phyloP scores from a whole-genome alignment of 2,888 invertebrate genomes.

The Leptinotarsa peninsularis region DNA sequence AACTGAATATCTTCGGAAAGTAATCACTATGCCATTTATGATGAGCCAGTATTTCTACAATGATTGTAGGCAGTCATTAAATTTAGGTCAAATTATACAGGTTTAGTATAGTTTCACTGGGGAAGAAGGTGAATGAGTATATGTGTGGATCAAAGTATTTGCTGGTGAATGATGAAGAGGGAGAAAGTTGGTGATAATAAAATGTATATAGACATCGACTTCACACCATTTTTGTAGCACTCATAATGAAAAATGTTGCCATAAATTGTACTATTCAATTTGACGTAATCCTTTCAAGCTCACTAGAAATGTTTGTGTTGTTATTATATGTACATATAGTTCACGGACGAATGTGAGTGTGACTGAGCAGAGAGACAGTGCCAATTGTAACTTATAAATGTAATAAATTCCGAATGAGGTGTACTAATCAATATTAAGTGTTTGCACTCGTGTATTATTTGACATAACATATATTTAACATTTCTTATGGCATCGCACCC shows the following conservation, averaged over 20 bases:
- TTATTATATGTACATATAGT: slow-evolving; percentile 63
- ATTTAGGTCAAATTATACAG: slow-evolving; percentile 64
- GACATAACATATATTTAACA: slow-evolving; percentile 59
- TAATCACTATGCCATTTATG: slow-evolving; percentile 55
- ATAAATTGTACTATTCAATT: slow-evolving; percentile 51
- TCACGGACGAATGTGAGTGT: slow-evolving; percentile 44
- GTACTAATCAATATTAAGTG: slow-evolving; percentile 68
- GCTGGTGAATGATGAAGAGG: slow-evolving; percentile 18
- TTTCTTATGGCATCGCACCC: slow-evolving; percentile 62
- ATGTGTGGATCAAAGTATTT: slow-evolving; percentile 35
- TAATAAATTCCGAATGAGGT: slow-evolving; percentile 66
- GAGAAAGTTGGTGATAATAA: slow-evolving; percentile 43
- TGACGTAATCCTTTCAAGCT: slow-evolving; percentile 47
- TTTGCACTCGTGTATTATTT: slow-evolving; percentile 66
- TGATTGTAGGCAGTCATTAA: slow-evolving; percentile 63
- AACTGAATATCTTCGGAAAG: slow-evolving; percentile 7
- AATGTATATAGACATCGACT: slow-evolving; percentile 55
- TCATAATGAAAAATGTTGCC: slow-evolving; percentile 59
- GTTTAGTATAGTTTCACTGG: slow-evolving; percentile 58
- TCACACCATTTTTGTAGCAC: slow-evolving; percentile 61
- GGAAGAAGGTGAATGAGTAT: slow-evolving; percentile 36
- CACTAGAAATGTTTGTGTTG: slow-evolving; percentile 58
- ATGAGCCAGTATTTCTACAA: slow-evolving; percentile 65
- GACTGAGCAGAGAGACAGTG: slow-evolving; percentile 63
- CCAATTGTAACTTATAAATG: slow-evolving; percentile 67